Evolutionary conservation across 2,797 vertebrate species (phyloP).

Genomic region (Phaenicophaeus curvirostris): DNA sequence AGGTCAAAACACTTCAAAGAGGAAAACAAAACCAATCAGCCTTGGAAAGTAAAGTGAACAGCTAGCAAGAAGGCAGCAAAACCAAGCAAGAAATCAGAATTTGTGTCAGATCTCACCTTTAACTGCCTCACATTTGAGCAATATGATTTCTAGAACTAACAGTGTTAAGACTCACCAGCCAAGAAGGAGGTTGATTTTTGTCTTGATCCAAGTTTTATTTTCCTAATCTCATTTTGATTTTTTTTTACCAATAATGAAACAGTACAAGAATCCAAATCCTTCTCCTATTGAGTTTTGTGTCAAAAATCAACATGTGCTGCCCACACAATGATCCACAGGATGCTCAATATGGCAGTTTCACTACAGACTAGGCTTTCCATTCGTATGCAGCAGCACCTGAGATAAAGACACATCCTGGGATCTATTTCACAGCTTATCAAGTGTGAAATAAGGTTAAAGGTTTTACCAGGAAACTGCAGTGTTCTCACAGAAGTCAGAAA

Average conservation of each 20-base stretch:
- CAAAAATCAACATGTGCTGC: background rate
- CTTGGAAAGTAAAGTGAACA: background rate
- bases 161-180: background rate
- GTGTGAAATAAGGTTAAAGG: background rate
- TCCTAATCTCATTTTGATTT: background rate
- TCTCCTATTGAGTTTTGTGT: background rate
- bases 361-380: background rate
- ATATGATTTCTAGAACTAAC: background rate
- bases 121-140: background rate
- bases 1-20: constrained; percentile 75
- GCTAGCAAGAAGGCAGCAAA: background rate
- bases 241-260: background rate
- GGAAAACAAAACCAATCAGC: background rate
- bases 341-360: background rate
- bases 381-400: background rate
- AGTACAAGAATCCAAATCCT: background rate
- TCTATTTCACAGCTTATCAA: background rate
- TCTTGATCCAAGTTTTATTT: background rate
- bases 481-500: background rate
- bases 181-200: background rate
- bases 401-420: background rate
- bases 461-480: background rate
- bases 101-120: background rate
- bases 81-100: background rate
- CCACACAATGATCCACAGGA: background rate